Evolutionary conservation across 2,888 invertebrate species (phyloP), one percentile per base, ranked within the genome.

Genomic region (Lithodes maja): DNA sequence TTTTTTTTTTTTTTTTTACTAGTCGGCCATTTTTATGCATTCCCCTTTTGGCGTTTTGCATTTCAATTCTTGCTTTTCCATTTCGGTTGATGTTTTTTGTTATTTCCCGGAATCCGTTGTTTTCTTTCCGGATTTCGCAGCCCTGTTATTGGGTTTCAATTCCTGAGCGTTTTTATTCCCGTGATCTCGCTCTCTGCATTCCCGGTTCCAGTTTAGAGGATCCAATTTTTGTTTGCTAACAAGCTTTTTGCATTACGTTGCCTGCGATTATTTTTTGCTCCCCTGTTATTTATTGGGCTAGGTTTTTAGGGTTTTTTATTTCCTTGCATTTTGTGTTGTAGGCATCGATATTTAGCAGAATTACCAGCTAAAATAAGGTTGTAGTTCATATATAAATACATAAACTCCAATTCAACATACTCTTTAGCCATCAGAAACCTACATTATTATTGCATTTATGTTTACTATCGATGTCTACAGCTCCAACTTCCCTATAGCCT

Each of bases 1-100:
- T 33, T 52, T 52, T 1, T 5, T 12, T n/a, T 15, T 12, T 1
- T 79, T 79, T 79, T 50, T 52, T 79, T 15, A n/a, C 5, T 52
- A 5, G 54, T 3, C 17, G 17, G 50, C 3, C 33, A 77, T 77
- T 77, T 7, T 77, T 77, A 77, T 77, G 77, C 50, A 49, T 50
- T 77, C 77, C 12, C 33, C 77, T 77, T 77, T 77, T 50, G 77
- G 77, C 50, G 50, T 77, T 77, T 77, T 77, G 77, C 77, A 77
- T 77, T 77, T 77, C 77, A 77, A 77, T 77, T 77, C 77, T 9
- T 50, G 77, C 77, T 77, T 77, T 77, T 77, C 77, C 77, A 77
- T 77, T 77, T 77, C 77, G 77, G 77, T 77, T 77, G 50, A 77
- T 49, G 77, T 77, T 77, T 77, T 77, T 77, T 77, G 49, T 33